These are phyloP conservation scores for Channa maculata DNA, from an alignment of 2,113 vertebrate species.

Conservation along the genomic window DNA sequence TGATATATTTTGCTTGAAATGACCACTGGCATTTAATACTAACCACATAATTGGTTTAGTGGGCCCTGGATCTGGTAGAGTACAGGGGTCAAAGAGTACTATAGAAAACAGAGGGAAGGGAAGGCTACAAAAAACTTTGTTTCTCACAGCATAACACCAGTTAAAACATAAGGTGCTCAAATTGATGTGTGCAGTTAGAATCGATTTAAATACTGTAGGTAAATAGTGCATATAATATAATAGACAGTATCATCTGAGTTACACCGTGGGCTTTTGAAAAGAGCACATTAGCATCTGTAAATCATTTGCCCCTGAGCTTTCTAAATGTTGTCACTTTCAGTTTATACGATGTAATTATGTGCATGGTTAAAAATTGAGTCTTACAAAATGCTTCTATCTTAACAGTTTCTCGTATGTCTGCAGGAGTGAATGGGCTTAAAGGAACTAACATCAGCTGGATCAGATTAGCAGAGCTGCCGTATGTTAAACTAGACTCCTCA, in stretches of 20 bases:
- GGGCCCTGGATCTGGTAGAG: slow-evolving; percentile 27
- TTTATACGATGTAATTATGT: no score
- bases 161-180: slow-evolving; percentile 16
- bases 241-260: slow-evolving; percentile 11
- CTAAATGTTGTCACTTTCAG: not conserved
- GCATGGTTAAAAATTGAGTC: not conserved
- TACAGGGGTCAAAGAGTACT: slow-evolving; percentile 33
- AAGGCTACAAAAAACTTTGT: not conserved
- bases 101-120: slow-evolving; percentile 35
- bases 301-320: slow-evolving; percentile 8
- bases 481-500: slow-evolving; percentile 48
- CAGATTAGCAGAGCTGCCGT: slow-evolving; percentile 36
- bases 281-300: slow-evolving; percentile 16
- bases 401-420: slow-evolving; percentile 30
- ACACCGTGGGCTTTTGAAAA: slow-evolving; percentile 15
- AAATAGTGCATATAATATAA: slow-evolving; percentile 16
- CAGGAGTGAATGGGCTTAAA: slow-evolving; percentile 64
- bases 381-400: slow-evolving; percentile 12
- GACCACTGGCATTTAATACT: slow-evolving; percentile 37
- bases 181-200: slow-evolving; percentile 9
- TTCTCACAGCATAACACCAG: slow-evolving; percentile 3
- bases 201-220: slow-evolving; percentile 28
- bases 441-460: slow-evolving; percentile 41
- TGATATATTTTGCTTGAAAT: not conserved
- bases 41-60: slow-evolving; percentile 33